A percentile compares a stretch with the other conserved stretches of the same genome.
Evolutionary conservation across 2,113 vertebrate species (phyloP).

Genomic region (Aptenodytes forsteri): DNA sequence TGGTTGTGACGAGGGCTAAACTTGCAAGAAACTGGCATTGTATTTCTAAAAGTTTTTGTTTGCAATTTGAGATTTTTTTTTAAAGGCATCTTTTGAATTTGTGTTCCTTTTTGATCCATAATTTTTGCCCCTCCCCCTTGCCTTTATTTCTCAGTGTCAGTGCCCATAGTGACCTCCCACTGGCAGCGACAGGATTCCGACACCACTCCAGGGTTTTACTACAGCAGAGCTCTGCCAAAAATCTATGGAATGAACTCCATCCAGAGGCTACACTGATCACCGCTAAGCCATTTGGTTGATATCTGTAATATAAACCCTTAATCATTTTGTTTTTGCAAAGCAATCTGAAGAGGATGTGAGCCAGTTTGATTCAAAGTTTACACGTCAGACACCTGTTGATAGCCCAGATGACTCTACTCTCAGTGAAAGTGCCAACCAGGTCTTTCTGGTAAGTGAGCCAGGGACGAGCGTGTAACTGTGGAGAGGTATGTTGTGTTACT

Average conservation of each 20-base stretch:
- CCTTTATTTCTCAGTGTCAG: conserved; percentile 64
- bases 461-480: neutral
- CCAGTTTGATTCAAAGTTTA: conserved; percentile 99
- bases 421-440: conserved; percentile 99
- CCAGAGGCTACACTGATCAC: conserved; percentile 42
- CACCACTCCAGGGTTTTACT: conserved; percentile 62
- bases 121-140: conserved; percentile 55
- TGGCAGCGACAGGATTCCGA: conserved; percentile 56
- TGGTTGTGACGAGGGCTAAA: conserved; percentile 9
- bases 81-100: conserved; percentile 48
- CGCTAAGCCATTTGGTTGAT: conserved; percentile 58
- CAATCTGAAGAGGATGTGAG: conserved; percentile 99
- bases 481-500: neutral
- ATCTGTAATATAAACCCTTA: conserved; percentile 61
- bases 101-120: conserved; percentile 63
- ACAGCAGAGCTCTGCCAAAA: conserved; percentile 63
- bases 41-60: conserved; percentile 11
- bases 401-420: conserved; percentile 98
- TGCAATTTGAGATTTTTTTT: conserved; percentile 38
- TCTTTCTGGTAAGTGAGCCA: conserved; percentile 88
- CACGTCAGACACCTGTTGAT: conserved; percentile 97
- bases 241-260: conserved; percentile 56
- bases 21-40: conserved; percentile 6
- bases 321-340: conserved; percentile 79
- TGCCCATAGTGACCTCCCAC: conserved; percentile 57